phyloP scores from a whole-genome alignment of 92 coral and sea anemone genomes.

The Porites lobata region DNA sequence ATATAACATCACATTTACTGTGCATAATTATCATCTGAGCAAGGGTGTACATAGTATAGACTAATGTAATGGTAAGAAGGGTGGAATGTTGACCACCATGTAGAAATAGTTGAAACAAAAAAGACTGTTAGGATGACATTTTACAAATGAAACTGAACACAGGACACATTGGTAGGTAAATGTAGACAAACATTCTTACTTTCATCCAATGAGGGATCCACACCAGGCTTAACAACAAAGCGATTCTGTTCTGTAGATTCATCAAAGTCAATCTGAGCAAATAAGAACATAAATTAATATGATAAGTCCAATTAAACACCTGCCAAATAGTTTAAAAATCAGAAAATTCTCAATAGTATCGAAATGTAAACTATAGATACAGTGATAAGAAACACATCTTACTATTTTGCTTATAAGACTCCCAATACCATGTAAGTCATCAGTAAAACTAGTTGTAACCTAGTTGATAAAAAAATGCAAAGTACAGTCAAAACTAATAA shows the following conservation, averaged over 20 bases:
- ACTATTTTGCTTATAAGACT: constrained; percentile 92
- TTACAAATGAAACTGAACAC: too few relatives aligned
- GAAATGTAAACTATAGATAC: not conserved
- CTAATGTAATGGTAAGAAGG: too few relatives aligned
- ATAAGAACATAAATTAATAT: not conserved
- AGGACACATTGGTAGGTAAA: too few relatives aligned
- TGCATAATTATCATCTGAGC: too few relatives aligned
- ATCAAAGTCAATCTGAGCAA: constrained; percentile 91
- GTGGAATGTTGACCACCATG: too few relatives aligned
- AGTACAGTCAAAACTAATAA: not conserved
- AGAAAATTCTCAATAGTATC: not conserved
- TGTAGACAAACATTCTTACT: constrained; percentile 51
- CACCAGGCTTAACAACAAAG: constrained; percentile 99
- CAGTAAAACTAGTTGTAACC: constrained; percentile 86
- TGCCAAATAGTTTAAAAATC: too few relatives aligned
- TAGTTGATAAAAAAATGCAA: not conserved
- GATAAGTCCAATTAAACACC: not conserved
- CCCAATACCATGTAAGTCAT: constrained; percentile 92
- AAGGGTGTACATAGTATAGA: too few relatives aligned
- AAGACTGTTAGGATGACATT: too few relatives aligned
- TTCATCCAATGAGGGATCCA: constrained; percentile 95
- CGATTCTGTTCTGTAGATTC: constrained; percentile 95
- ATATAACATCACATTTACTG: too few relatives aligned
- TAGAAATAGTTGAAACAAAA: too few relatives aligned
- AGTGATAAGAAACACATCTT: constrained; percentile 28